Evolutionary conservation across 1,140 invertebrate species (phyloP).

Genomic region (Charaxes varanes): DNA sequence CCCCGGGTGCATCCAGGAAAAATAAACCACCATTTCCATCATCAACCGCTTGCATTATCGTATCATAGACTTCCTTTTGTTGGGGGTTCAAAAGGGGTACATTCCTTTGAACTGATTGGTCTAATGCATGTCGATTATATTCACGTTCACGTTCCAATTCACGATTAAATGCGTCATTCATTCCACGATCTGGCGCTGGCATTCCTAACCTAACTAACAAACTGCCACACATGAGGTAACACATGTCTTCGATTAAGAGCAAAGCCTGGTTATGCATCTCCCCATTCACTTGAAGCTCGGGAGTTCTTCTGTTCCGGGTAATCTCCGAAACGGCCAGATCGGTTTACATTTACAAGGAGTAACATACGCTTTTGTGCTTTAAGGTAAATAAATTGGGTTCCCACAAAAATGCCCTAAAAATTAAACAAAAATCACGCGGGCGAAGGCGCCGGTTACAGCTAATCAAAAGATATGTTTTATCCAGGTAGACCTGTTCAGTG

Average conservation of each 20-base stretch:
- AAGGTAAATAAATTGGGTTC: no score
- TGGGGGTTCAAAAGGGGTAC: conserved; percentile 35
- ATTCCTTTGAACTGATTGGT: conserved; percentile 32
- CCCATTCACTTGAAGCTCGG: conserved; percentile 27
- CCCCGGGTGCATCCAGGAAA: conserved; percentile 61
- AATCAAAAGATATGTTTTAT: no score
- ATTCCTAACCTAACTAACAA: conserved; percentile 49
- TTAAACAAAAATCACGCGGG: no score
- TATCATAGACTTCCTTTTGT: conserved; percentile 43
- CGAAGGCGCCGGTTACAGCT: no score
- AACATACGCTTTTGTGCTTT: no score
- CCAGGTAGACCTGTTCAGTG: conserved; percentile 71
- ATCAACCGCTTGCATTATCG: conserved; percentile 43
- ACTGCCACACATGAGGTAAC: conserved; percentile 23
- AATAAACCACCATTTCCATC: conserved; percentile 32
- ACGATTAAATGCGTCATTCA: conserved; percentile 36
- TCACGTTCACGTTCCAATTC: conserved; percentile 46
- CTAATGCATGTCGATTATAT: conserved; percentile 30
- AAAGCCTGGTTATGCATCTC: conserved; percentile 31
- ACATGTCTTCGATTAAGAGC: conserved; percentile 31
- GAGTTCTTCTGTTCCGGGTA: no score
- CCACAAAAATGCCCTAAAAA: no score
- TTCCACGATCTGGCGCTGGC: conserved; percentile 28
- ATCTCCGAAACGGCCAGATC: no score
- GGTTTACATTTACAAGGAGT: no score